These are phyloP conservation scores for Taenaris catops DNA, from an alignment of 2,888 invertebrate species.

Conservation along the genomic window DNA sequence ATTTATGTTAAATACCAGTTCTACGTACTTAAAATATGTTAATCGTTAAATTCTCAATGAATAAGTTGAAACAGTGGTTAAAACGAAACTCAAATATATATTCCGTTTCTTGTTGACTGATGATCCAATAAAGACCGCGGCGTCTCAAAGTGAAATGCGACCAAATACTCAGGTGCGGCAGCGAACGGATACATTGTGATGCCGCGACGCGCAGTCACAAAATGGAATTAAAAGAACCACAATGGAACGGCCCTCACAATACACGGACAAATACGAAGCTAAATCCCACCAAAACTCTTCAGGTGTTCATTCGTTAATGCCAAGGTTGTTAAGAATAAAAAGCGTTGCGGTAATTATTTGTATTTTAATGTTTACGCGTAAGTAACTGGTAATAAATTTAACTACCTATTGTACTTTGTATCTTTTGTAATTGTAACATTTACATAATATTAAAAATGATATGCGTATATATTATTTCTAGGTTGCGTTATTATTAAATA, in stretches of 20 bases:
- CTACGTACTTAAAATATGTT: too few relatives aligned
- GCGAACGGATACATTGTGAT: slow-evolving; percentile 50
- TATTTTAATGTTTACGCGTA: neutral
- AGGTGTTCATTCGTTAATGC: slow-evolving; percentile 36
- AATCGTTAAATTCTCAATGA: neutral
- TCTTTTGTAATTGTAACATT: too few relatives aligned
- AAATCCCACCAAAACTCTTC: slow-evolving; percentile 37
- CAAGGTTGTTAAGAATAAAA: slow-evolving; percentile 21
- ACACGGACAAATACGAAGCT: slow-evolving; percentile 45
- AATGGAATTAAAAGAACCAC: slow-evolving; percentile 71
- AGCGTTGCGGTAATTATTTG: neutral
- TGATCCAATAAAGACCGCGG: slow-evolving; percentile 45
- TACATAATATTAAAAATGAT: too few relatives aligned
- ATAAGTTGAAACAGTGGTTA: slow-evolving; percentile 11
- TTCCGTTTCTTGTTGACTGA: slow-evolving; percentile 32
- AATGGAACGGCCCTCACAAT: slow-evolving; percentile 61
- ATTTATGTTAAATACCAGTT: too few relatives aligned
- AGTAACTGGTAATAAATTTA: too few relatives aligned
- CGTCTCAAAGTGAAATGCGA: slow-evolving; percentile 54
- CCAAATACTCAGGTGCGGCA: slow-evolving; percentile 68
- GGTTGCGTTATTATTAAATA: too few relatives aligned
- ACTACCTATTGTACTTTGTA: too few relatives aligned
- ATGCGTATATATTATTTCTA: too few relatives aligned
- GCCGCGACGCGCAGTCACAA: slow-evolving; percentile 39
- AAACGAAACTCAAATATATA: slow-evolving; percentile 26